These are phyloP conservation scores for Illadopsis cleaveri DNA, from an alignment of 2,113 vertebrate species.

Conservation along the genomic window DNA sequence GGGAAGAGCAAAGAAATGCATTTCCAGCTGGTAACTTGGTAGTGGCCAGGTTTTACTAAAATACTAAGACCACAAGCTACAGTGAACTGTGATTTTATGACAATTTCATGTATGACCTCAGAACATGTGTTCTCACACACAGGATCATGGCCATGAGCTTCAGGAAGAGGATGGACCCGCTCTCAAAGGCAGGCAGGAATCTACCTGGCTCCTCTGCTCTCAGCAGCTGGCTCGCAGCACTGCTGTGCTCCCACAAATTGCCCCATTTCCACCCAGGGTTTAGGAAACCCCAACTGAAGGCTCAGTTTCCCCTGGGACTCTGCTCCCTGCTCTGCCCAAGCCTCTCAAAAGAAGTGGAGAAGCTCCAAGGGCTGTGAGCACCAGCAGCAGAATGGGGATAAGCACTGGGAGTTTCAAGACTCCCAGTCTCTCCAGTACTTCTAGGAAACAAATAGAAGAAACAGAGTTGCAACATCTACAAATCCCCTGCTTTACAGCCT, in stretches of 20 bases:
- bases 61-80: fast-evolving
- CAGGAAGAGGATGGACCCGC: background rate
- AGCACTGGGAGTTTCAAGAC: background rate
- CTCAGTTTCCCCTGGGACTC: background rate
- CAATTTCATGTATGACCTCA: background rate
- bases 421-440: background rate
- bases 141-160: background rate
- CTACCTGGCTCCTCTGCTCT: background rate
- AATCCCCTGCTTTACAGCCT: constrained; percentile 10
- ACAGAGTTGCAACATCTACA: constrained; percentile 50
- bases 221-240: background rate
- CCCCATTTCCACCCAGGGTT: background rate
- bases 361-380: background rate
- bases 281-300: background rate
- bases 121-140: background rate
- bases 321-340: background rate
- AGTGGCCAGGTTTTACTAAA: background rate
- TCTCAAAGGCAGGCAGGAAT: background rate
- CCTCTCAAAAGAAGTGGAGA: background rate
- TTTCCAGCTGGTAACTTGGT: background rate
- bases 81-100: background rate
- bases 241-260: background rate
- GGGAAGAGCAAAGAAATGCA: background rate
- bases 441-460: constrained; percentile 38
- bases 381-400: background rate